phyloP scores from a whole-genome alignment of 1,140 invertebrate genomes.

The Drosophila sucinea region DNA sequence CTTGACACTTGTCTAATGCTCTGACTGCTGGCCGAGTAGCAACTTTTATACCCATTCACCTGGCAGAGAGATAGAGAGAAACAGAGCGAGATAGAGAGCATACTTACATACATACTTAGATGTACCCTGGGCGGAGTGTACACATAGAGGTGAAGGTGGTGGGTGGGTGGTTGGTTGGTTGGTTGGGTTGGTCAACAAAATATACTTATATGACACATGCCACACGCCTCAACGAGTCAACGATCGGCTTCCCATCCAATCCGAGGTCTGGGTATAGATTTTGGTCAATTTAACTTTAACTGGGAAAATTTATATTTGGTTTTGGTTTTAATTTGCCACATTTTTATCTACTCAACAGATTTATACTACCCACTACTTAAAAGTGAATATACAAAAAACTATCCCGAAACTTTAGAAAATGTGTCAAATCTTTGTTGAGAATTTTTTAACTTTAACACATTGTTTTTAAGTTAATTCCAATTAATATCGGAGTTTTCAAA shows the following conservation, averaged over 20 bases:
- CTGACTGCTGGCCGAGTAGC: conserved; percentile 17
- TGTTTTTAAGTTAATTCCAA: no score
- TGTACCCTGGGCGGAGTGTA: conserved; percentile 12
- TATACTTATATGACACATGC: conserved; percentile 51
- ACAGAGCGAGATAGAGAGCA: background rate
- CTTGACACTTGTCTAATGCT: conserved; percentile 66
- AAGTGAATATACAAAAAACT: no score
- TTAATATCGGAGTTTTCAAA: no score
- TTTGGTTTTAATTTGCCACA: background rate
- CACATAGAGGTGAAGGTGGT: conserved; percentile 7
- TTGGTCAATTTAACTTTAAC: background rate
- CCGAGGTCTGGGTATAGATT: conserved; percentile 4
- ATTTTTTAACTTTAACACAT: no score
- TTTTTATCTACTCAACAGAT: background rate
- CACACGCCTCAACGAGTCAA: conserved; percentile 41
- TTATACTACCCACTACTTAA: background rate
- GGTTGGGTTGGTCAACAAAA: background rate
- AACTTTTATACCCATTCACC: conserved; percentile 58
- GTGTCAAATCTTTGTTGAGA: no score
- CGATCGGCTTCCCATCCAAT: background rate
- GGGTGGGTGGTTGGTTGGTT: background rate
- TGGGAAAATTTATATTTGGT: background rate
- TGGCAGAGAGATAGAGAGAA: background rate
- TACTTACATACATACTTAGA: background rate
- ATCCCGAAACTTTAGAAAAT: no score